Base-by-base conservation (phyloP, 1,140 invertebrate genomes). In the Bombus fervidus region DNA sequence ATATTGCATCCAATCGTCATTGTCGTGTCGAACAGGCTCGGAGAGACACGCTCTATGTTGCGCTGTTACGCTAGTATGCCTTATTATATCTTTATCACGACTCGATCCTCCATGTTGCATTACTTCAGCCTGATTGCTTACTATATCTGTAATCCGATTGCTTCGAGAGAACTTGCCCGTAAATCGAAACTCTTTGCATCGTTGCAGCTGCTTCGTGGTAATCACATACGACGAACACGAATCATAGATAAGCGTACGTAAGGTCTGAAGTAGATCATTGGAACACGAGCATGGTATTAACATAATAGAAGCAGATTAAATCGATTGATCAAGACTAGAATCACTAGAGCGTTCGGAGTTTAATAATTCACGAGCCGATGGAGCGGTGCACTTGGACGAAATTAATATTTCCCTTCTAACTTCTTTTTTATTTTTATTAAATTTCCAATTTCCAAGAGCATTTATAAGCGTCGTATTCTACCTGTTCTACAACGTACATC, bases 181-280 rank as follows among this genome's bases (percentile, higher is more conserved):
- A 73, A 73, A 41, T 73, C 34, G 72, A 31, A 43, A 73, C 72
- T 43, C 39, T 73, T 73, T 47, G 39, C 8, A 73, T 73, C 71
- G 15, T 47, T 73, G 72, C 41, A 47, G 22, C n/a, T 47, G 71
- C 39, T 13, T n/a, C 39, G 71, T 37, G 41, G 41, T 47, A 73
- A 47, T 73, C 41, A 9, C 28, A 47, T 47, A 31, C 72, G 28
- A 47, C 8, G 15, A 43, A 73, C 72, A 73, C 28, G 72, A 72
- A 41, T 47, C 13, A n/a, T 31, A 43, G 72, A 47, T 73, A 73
- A 73, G 41, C n/a, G 28, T 31, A n/a, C 72, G 41, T 13, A 31
- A 72, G 5, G 15, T 37, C 72, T 73, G 12, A 73, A 47, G 8
- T n/a, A 10, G 39, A 47, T 73, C 25, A 47, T 47, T 73, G 72